These are phyloP conservation scores for Labia minor DNA, from an alignment of 2,888 invertebrate genomes.

Conservation along the genomic window DNA sequence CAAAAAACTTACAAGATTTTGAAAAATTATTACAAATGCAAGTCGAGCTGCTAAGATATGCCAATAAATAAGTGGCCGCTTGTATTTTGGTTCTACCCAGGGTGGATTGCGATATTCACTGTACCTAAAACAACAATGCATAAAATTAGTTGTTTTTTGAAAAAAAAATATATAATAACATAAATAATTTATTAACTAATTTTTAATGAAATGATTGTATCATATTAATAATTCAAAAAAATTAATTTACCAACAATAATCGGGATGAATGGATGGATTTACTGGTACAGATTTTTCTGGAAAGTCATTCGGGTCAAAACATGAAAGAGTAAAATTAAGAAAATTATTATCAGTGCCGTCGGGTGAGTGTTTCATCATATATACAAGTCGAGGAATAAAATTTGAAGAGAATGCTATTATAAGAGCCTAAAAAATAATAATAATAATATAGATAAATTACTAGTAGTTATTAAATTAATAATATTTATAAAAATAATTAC, in stretches of 20 bases:
- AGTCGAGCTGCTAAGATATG: conserved; percentile 59
- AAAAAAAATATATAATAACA: not conserved
- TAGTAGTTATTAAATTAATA: no score
- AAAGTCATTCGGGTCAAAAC: conserved; percentile 54
- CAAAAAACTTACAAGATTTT: conserved; percentile 62
- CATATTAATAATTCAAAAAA: not conserved
- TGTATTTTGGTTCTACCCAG: conserved; percentile 38
- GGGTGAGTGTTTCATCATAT: conserved; percentile 43
- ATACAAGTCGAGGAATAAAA: conserved; percentile 67
- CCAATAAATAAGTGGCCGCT: conserved; percentile 59
- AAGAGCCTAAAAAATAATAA: conserved; percentile 47
- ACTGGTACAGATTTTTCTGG: conserved; percentile 34
- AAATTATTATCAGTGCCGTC: conserved; percentile 49
- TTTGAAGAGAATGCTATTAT: conserved; percentile 78
- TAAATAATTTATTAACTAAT: no score
- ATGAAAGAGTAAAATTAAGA: conserved; percentile 55
- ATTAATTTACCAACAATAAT: conserved; percentile 26
- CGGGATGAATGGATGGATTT: conserved; percentile 27
- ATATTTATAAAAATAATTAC: conserved; percentile 41
- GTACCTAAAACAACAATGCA: conserved; percentile 43
- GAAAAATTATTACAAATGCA: conserved; percentile 65
- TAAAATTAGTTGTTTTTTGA: not conserved
- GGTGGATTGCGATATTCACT: conserved; percentile 57
- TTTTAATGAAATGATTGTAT: no score
- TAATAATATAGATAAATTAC: not conserved